A percentile compares a stretch with the other conserved stretches of the same genome.
phyloP scores from a whole-genome alignment of 2,888 invertebrate species.

The Thecocarcelia acutangulata region DNA sequence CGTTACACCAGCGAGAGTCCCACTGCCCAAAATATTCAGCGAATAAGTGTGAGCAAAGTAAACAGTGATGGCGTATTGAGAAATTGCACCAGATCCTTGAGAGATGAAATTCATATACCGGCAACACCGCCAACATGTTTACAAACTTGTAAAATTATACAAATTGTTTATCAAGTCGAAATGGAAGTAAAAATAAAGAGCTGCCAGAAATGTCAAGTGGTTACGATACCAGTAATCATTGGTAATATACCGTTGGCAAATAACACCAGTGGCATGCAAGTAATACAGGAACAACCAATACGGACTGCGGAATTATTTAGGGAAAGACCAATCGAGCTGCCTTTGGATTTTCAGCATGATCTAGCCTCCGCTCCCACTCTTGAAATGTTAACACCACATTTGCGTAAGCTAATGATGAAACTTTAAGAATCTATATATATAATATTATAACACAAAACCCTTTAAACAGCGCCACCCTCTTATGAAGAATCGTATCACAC shows the following conservation, averaged over 20 bases:
- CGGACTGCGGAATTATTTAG: background rate
- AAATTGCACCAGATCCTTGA: slow-evolving; percentile 73
- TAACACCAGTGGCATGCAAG: slow-evolving; percentile 29
- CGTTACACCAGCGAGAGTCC: slow-evolving; percentile 74
- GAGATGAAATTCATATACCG: slow-evolving; percentile 75
- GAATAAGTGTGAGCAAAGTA: slow-evolving; percentile 73
- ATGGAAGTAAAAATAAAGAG: slow-evolving; percentile 75
- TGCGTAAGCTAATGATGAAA: slow-evolving; percentile 55
- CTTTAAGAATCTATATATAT: no score
- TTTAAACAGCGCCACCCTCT: slow-evolving; percentile 77
- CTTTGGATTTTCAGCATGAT: slow-evolving; percentile 2
- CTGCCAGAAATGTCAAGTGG: slow-evolving; percentile 73
- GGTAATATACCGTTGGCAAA: slow-evolving; percentile 78
- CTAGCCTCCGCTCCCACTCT: slow-evolving; percentile 32
- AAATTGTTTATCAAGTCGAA: slow-evolving; percentile 78
- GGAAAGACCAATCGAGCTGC: slow-evolving; percentile 13
- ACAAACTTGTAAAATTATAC: slow-evolving; percentile 75
- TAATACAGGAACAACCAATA: slow-evolving; percentile 67
- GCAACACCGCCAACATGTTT: slow-evolving; percentile 79
- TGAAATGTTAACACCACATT: slow-evolving; percentile 57
- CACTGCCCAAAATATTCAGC: slow-evolving; percentile 72
- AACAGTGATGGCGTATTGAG: slow-evolving; percentile 75
- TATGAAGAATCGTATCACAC: slow-evolving; percentile 79
- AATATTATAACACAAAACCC: no score
- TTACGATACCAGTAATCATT: slow-evolving; percentile 79